phyloP scores from a whole-genome alignment of 1,140 invertebrate genomes.

The Camponotus vicinus region DNA sequence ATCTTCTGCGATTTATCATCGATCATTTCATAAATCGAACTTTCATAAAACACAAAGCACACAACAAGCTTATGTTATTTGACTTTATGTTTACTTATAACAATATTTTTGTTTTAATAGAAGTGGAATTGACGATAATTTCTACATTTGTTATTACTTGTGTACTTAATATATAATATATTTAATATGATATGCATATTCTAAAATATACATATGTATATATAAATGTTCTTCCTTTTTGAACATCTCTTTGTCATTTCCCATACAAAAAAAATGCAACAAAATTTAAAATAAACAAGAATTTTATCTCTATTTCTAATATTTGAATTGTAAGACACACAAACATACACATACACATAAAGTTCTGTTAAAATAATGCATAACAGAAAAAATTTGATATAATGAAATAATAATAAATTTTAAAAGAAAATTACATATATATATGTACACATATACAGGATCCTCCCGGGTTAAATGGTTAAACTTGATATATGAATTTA shows the following conservation, averaged over 20 bases:
- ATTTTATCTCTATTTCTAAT: neutral
- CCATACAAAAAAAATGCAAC: no score
- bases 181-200: neutral
- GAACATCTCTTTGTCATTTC: no score
- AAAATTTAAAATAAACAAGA: neutral
- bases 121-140: neutral
- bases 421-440: no score
- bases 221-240: no score
- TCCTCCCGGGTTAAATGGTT: no score
- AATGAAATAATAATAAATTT: no score
- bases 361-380: no score
- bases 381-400: no score
- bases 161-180: neutral
- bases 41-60: slow-evolving; percentile 26
- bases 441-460: no score
- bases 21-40: slow-evolving; percentile 22
- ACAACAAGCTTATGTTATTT: neutral
- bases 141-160: neutral
- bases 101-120: neutral
- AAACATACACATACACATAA: no score
- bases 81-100: neutral
- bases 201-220: neutral
- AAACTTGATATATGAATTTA: no score
- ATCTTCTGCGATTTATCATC: neutral
- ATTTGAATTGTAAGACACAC: neutral